Evolutionary conservation across 2,113 vertebrate genomes (phyloP).

Genomic region (Heterochromis multidens): DNA sequence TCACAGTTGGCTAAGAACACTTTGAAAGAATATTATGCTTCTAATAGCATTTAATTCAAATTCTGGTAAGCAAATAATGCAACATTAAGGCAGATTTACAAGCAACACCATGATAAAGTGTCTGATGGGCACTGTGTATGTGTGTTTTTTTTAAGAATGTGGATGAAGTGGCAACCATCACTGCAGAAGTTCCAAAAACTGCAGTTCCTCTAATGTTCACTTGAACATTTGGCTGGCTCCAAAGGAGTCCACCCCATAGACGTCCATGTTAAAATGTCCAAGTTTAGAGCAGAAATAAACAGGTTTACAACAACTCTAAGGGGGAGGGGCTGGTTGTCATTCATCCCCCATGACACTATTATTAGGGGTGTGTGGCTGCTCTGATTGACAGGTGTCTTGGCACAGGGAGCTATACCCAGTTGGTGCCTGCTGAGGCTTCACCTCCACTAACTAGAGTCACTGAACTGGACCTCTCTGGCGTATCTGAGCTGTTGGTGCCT

Average conservation of each 20-base stretch:
- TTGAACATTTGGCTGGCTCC: background rate
- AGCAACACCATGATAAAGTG: background rate
- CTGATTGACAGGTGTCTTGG: background rate
- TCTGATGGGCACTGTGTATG: background rate
- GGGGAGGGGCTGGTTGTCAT: background rate
- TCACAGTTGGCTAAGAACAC: background rate
- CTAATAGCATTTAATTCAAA: background rate
- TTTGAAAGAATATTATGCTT: background rate
- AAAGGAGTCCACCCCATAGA: background rate
- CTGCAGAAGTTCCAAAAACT: background rate
- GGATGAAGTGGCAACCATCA: background rate
- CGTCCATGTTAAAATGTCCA: background rate
- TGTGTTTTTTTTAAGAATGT: background rate
- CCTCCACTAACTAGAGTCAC: background rate
- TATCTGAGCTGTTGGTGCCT: background rate
- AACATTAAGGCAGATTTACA: background rate
- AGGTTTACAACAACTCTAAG: background rate
- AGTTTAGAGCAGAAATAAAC: background rate
- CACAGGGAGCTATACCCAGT: background rate
- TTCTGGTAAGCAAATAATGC: background rate
- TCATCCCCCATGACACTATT: background rate
- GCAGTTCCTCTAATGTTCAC: background rate
- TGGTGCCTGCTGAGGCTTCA: background rate
- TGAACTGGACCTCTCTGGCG: background rate
- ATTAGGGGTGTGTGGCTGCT: no score